Conservation (phyloP, 2,113 vertebrate genomes). For the Blennius ocellaris region DNA sequence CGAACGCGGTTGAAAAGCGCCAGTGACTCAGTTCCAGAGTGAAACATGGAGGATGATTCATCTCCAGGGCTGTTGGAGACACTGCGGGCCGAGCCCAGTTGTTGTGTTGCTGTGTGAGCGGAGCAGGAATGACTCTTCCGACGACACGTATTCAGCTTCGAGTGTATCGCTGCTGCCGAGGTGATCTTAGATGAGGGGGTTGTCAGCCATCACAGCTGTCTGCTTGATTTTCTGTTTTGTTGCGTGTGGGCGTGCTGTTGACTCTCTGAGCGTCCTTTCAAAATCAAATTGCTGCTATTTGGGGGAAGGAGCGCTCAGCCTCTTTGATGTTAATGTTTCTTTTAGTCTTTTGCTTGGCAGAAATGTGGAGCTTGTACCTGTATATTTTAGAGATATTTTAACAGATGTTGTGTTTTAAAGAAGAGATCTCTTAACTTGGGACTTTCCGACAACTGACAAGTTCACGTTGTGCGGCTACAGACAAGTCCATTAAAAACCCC, state of each 20-base stretch:
- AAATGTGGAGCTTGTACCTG: slow-evolving; percentile 3
- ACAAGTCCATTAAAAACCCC: slow-evolving; percentile 71
- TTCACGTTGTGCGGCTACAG: slow-evolving; percentile 29
- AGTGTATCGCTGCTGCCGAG: neutral
- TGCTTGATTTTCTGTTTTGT: neutral
- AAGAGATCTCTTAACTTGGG: slow-evolving; percentile 7
- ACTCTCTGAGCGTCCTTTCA: neutral
- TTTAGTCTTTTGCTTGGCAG: slow-evolving; percentile 4
- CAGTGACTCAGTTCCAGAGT: slow-evolving; percentile 42
- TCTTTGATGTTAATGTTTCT: slow-evolving; percentile 2
- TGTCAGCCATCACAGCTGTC: slow-evolving; percentile 8
- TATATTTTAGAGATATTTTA: slow-evolving; percentile 25
- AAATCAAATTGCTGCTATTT: slow-evolving; percentile 19
- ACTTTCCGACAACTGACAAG: slow-evolving; percentile 32
- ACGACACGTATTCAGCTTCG: slow-evolving; percentile 1
- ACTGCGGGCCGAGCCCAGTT: slow-evolving; percentile 21
- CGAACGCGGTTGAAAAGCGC: slow-evolving; percentile 2
- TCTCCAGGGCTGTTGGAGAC: neutral
- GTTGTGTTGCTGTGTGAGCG: slow-evolving; percentile 1
- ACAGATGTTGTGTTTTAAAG: slow-evolving; percentile 9
- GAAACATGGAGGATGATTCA: slow-evolving; percentile 51
- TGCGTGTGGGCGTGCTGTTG: neutral
- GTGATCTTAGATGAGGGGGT: neutral
- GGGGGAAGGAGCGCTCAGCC: neutral
- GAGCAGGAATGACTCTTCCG: neutral